Conservation (phyloP, 2,888 invertebrate species). For the Campoplex capitator region DNA sequence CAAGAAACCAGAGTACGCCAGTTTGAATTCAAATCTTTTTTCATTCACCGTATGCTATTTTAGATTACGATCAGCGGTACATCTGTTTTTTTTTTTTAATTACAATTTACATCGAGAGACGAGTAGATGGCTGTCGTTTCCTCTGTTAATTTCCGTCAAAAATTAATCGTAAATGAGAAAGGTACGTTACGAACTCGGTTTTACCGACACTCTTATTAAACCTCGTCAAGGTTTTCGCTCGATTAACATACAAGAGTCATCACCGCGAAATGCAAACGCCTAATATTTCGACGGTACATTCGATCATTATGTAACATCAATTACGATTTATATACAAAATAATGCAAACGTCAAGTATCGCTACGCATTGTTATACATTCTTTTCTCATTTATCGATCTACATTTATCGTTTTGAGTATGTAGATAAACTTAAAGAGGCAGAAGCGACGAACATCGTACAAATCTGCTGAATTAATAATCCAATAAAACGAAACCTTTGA, state of each 20-base stretch:
- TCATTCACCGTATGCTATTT: not conserved
- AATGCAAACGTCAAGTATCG: not conserved
- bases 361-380: not conserved
- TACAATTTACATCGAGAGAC: not conserved
- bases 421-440: no score
- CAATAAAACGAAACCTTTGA: not conserved
- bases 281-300: not conserved
- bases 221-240: constrained; percentile 19
- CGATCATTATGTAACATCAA: not conserved
- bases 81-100: constrained; percentile 21
- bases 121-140: not conserved
- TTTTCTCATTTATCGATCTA: not conserved
- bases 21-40: not conserved
- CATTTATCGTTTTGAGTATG: no score
- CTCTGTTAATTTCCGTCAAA: constrained; percentile 24
- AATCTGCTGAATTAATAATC: no score
- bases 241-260: constrained; percentile 35
- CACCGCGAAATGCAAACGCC: constrained; percentile 30
- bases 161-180: not conserved
- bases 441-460: no score
- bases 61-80: constrained; percentile 6
- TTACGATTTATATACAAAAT: not conserved
- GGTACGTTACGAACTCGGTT: no score
- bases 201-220: no score
- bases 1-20: not conserved